phyloP scores from a whole-genome alignment of 1,140 invertebrate genomes.

The Ridgeia piscesae region DNA sequence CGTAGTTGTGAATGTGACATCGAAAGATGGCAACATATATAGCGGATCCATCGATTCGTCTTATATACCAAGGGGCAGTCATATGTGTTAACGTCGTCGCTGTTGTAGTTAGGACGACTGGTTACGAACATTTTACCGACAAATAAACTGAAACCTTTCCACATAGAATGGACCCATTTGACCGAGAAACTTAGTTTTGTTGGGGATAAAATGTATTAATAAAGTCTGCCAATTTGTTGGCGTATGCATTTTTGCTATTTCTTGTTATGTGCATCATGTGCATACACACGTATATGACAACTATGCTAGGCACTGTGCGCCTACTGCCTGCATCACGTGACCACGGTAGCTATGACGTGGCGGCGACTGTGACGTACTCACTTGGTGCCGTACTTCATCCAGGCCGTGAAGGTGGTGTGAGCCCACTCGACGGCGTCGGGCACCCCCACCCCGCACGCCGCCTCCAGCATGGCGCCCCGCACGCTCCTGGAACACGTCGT shows the following conservation, averaged over 20 bases:
- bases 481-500: conserved; percentile 38
- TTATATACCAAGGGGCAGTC: too few relatives aligned
- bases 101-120: too few relatives aligned
- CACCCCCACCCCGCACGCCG: conserved; percentile 47
- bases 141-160: too few relatives aligned
- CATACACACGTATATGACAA: background rate
- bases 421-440: conserved; percentile 44
- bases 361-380: conserved; percentile 26
- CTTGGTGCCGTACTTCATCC: conserved; percentile 46
- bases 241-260: background rate
- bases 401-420: conserved; percentile 40
- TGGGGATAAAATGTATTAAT: too few relatives aligned
- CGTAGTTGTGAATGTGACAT: too few relatives aligned
- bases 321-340: background rate
- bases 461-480: conserved; percentile 40
- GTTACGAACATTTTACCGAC: too few relatives aligned
- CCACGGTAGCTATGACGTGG: background rate
- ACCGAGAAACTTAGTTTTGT: too few relatives aligned
- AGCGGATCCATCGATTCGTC: too few relatives aligned
- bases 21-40: too few relatives aligned
- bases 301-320: background rate
- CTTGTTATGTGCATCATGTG: background rate
- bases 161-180: too few relatives aligned
- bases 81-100: too few relatives aligned
- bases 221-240: too few relatives aligned